Percentiles rank a stretch among this genome's conserved stretches.
phyloP scores from a whole-genome alignment of 37 sponge, comb jelly and placozoan species.

The Amphimedon queenslandica region DNA sequence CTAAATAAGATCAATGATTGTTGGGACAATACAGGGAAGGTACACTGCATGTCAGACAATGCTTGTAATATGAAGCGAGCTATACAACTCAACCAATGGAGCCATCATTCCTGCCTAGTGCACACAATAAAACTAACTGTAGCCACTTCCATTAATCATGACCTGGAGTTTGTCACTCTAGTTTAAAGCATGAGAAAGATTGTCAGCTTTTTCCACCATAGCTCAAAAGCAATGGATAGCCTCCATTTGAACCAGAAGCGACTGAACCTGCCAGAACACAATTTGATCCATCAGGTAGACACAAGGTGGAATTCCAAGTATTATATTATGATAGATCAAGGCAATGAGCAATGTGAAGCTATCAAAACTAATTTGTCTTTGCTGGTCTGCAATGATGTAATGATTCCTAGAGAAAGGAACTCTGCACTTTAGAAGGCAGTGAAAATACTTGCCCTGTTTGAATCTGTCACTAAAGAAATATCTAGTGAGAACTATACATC shows the following conservation, averaged over 20 bases:
- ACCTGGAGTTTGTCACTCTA: neutral
- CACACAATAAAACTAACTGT: constrained; percentile 1
- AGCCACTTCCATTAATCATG: neutral
- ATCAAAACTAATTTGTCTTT: neutral
- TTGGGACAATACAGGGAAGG: neutral
- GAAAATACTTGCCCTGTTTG: neutral
- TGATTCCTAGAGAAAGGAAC: neutral
- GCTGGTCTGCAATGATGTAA: neutral
- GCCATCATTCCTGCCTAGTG: neutral
- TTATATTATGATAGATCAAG: neutral
- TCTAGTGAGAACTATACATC: neutral
- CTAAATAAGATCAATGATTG: neutral
- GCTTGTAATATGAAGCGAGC: neutral
- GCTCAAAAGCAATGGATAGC: neutral
- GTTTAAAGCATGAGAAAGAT: neutral
- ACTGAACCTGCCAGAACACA: neutral
- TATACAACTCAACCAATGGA: neutral
- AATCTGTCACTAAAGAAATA: constrained; percentile 1
- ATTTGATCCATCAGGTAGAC: neutral
- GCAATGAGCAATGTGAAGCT: neutral
- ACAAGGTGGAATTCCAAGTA: no score
- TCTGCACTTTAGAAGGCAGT: neutral
- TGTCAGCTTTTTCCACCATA: constrained; percentile 1
- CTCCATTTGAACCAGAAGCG: neutral
- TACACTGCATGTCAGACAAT: neutral